These are phyloP conservation scores for Nasonia longicornis DNA, from an alignment of 1,140 invertebrate species.

Conservation along the genomic window DNA sequence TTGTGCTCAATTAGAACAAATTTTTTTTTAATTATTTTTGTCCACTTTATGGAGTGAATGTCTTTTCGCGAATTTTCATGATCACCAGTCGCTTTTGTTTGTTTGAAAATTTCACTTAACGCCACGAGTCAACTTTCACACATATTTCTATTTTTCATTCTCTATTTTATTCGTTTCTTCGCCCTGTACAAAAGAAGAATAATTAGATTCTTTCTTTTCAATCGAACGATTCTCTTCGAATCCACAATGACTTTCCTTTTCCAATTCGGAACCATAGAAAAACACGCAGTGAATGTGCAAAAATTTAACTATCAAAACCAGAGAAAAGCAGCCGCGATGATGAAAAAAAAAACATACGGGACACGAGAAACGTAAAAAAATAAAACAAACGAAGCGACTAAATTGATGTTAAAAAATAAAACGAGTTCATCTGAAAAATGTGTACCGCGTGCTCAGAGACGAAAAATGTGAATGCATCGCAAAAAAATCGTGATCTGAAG, in stretches of 20 bases:
- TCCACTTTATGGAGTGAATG: constrained; percentile 33
- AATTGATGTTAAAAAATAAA: constrained; percentile 25
- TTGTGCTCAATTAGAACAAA: background rate
- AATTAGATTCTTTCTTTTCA: background rate
- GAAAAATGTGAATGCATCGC: constrained; percentile 39
- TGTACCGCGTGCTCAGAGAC: constrained; percentile 23
- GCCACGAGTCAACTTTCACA: constrained; percentile 25
- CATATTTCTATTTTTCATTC: constrained; percentile 32
- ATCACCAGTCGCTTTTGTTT: constrained; percentile 49
- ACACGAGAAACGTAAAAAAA: background rate
- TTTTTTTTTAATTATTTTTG: background rate
- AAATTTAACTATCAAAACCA: background rate
- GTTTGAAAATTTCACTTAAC: constrained; percentile 36
- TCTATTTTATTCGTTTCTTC: constrained; percentile 32
- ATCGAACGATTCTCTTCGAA: constrained; percentile 1
- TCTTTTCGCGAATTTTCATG: constrained; percentile 32
- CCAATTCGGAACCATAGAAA: constrained; percentile 22
- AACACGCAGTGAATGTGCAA: constrained; percentile 24
- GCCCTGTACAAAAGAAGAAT: constrained; percentile 11
- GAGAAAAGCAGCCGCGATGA: background rate
- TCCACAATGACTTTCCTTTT: constrained; percentile 36
- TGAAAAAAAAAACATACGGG: constrained; percentile 6
- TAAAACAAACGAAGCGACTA: constrained; percentile 47
- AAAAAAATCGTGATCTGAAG: constrained; percentile 48
- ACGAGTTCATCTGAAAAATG: background rate